Conservation (phyloP, 2,113 vertebrate genomes). For the Toxostoma redivivum region DNA sequence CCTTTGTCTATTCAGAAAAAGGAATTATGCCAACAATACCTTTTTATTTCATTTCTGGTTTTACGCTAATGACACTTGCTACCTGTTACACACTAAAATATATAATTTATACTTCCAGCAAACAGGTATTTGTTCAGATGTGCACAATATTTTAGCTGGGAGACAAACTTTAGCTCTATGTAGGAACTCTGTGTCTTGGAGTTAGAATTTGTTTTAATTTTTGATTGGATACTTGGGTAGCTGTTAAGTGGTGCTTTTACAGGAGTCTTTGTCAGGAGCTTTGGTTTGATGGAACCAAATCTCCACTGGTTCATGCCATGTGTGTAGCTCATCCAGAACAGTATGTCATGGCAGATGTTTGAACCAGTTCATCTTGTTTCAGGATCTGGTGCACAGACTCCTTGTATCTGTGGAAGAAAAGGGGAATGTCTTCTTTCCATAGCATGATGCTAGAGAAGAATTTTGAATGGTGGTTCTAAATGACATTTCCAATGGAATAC, state of each 20-base stretch:
- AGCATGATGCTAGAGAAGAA: not conserved
- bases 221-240: not conserved
- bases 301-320: not conserved
- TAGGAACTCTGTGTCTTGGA: not conserved
- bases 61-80: not conserved
- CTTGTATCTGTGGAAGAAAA: not conserved
- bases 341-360: not conserved
- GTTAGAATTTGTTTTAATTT: not conserved
- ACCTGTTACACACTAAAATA: not conserved
- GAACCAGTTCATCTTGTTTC: not conserved
- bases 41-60: not conserved
- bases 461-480: not conserved
- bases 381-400: not conserved
- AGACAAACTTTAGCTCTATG: not conserved
- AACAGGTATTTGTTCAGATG: not conserved
- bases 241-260: not conserved
- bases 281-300: not conserved
- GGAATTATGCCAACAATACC: not conserved
- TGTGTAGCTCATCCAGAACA: not conserved
- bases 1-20: slow-evolving; percentile 52
- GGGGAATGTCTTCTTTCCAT: not conserved
- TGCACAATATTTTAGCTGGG: not conserved
- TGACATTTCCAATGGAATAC: not conserved
- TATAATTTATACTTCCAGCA: not conserved
- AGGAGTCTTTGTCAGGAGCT: not conserved